Base-by-base conservation (phyloP, 2,797 vertebrate genomes). In the Danio tinwini region DNA sequence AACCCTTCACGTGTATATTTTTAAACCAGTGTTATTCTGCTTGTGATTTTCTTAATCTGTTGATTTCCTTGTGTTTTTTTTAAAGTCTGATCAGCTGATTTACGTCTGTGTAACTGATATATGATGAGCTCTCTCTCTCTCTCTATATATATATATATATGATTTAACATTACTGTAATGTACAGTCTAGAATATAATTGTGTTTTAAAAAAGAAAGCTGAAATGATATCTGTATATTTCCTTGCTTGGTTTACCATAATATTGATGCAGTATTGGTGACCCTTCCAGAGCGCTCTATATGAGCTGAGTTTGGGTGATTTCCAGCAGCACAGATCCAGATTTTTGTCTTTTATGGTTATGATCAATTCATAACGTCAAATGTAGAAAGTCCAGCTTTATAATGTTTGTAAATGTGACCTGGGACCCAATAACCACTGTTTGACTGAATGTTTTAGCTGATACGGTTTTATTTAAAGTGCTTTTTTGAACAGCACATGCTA, bases 11-110 rank as follows among this genome's bases (percentile, higher is more conserved):
- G 19, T 64, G 55, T 40, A 42, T 13, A 45, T 74, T 80, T 74
- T 78, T 68, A 86, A 81, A 67, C 56, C 83, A 86, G 85, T 86
- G 85, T 86, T 86, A 82, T 80, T 83, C 77, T 55, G 16, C 64
- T 68, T 53, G 6, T 74, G 21, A 45, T 69, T 71, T 78, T 78
- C 39, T 29, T 12, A 63, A 42, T 62, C 39, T 55, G 73, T 53
- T 75, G 67, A 70, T 17, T 69, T 69, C 58, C 73, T 52, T 6
- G 74, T 14, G 21, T 67, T 69, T 68, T 78, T 69, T 70, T 74
- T 65, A 62, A 39, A 39, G 11, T 63, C 8, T 53, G 52, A 55
- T 58, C 14, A 17, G 39, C 42, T 59, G 47, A 63, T 74, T 55
- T 52, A 71, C 63, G 47, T 70, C 50, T 61, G 70, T 63, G 29